Conservation (phyloP, 2,888 invertebrate genomes). For the Autographa pulchrina region DNA sequence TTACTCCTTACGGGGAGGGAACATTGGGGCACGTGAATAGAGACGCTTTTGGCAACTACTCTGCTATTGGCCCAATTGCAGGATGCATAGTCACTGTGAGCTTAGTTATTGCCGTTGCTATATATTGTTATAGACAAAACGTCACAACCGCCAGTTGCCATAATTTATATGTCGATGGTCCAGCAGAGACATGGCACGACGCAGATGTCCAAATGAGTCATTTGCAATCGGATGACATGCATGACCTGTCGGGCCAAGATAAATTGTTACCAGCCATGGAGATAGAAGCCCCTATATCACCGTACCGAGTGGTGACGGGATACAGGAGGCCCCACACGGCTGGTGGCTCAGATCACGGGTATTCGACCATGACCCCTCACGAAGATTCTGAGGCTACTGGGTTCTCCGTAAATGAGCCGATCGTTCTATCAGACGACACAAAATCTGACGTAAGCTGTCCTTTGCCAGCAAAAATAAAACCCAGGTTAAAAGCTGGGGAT, state of each 20-base stretch:
- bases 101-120: slow-evolving; percentile 94
- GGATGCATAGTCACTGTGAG: slow-evolving; percentile 95
- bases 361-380: slow-evolving; percentile 98
- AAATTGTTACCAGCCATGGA: slow-evolving; percentile 90
- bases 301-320: slow-evolving; percentile 95
- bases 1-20: slow-evolving; percentile 95
- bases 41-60: slow-evolving; percentile 88
- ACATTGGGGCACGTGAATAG: slow-evolving; percentile 86
- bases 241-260: slow-evolving; percentile 91
- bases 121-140: slow-evolving; percentile 95
- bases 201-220: slow-evolving; percentile 92
- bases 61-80: slow-evolving; percentile 96
- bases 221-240: slow-evolving; percentile 92
- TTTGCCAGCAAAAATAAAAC: slow-evolving; percentile 84
- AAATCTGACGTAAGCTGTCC: slow-evolving; percentile 90
- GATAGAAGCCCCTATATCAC: slow-evolving; percentile 94
- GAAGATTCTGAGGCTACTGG: slow-evolving; percentile 96
- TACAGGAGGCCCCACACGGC: slow-evolving; percentile 94
- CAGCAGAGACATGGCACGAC: slow-evolving; percentile 87
- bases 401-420: slow-evolving; percentile 92
- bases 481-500: slow-evolving; percentile 80
- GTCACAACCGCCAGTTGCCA: slow-evolving; percentile 86
- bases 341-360: slow-evolving; percentile 97
- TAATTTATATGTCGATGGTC: slow-evolving; percentile 86
- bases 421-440: slow-evolving; percentile 87